phyloP scores from a whole-genome alignment of 2,113 vertebrate species.

The Siniperca chuatsi region DNA sequence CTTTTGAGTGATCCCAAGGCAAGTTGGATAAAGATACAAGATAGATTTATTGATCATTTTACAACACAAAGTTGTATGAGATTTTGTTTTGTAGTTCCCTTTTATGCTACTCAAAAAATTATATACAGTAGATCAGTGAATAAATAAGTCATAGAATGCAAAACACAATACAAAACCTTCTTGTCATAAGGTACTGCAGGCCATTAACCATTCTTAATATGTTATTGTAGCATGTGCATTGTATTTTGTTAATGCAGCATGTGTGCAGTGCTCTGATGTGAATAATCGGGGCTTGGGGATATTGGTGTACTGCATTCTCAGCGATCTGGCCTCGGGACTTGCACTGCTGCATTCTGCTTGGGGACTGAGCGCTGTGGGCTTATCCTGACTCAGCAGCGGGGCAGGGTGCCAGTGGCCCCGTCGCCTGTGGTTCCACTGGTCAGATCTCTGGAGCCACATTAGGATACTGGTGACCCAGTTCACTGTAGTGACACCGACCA shows the following conservation, averaged over 20 bases:
- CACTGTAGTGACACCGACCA: constrained; percentile 39
- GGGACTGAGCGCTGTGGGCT: constrained; percentile 57
- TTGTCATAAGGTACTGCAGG: constrained; percentile 2
- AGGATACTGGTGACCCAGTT: constrained; percentile 72
- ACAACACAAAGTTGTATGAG: too few species aligned
- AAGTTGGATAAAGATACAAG: neutral
- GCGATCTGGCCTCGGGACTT: constrained; percentile 61
- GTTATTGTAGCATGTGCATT: constrained; percentile 38
- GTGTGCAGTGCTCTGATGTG: constrained; percentile 52
- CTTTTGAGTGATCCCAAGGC: constrained; percentile 9
- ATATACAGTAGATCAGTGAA: too few species aligned
- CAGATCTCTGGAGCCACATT: constrained; percentile 69
- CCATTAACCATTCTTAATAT: constrained; percentile 23
- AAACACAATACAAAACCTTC: constrained; percentile 3
- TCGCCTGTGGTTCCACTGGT: constrained; percentile 67
- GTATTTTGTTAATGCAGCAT: constrained; percentile 61
- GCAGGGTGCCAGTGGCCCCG: constrained; percentile 67
- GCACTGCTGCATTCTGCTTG: constrained; percentile 62
- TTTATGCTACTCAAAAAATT: too few species aligned
- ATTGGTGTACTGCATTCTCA: constrained; percentile 65
- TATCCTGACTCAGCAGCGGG: constrained; percentile 73
- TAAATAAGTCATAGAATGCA: too few species aligned
- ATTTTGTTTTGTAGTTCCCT: too few species aligned
- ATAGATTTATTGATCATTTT: too few species aligned
- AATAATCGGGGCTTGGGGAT: constrained; percentile 64